These are phyloP conservation scores for Furcifer pardalis DNA, from an alignment of 2,797 vertebrate species.

Conservation along the genomic window DNA sequence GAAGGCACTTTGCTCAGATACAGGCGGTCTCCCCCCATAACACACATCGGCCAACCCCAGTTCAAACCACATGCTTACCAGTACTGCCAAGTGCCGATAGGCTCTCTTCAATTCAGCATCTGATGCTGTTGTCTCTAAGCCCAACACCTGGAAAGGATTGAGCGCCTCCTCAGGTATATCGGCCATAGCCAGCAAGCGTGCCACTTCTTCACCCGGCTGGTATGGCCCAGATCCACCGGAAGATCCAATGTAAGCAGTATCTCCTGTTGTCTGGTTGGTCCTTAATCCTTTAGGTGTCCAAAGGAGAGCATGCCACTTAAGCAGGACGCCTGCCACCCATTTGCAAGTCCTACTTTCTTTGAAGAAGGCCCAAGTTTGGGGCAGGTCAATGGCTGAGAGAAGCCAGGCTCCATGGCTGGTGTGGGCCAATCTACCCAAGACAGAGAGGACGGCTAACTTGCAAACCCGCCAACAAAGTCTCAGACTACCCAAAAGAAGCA, in stretches of 20 bases:
- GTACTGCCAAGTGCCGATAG: conserved; percentile 92
- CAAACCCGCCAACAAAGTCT: conserved; percentile 70
- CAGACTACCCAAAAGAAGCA: conserved; percentile 72
- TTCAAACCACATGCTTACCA: conserved; percentile 77
- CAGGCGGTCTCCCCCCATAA: neutral
- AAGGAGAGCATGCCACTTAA: conserved; percentile 49
- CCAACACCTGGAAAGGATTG: conserved; percentile 90
- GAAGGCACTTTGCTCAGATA: neutral
- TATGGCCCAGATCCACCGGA: conserved; percentile 70
- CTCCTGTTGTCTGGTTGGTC: conserved; percentile 38
- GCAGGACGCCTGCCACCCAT: conserved; percentile 59
- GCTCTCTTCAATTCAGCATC: conserved; percentile 91
- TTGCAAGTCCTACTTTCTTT: conserved; percentile 78
- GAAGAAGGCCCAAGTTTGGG: conserved; percentile 71
- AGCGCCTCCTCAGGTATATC: conserved; percentile 89
- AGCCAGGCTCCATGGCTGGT: conserved; percentile 43
- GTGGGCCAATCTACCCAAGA: conserved; percentile 73
- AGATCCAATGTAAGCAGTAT: conserved; percentile 51
- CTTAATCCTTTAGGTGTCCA: conserved; percentile 56
- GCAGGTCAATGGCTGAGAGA: conserved; percentile 47
- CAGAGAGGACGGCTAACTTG: conserved; percentile 39
- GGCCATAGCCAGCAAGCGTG: conserved; percentile 86
- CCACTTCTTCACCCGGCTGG: conserved; percentile 84
- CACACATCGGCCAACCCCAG: neutral
- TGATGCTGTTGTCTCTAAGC: conserved; percentile 87